These are phyloP conservation scores for Oreochromis grahami DNA, from an alignment of 2,797 vertebrate species.

Conservation along the genomic window DNA sequence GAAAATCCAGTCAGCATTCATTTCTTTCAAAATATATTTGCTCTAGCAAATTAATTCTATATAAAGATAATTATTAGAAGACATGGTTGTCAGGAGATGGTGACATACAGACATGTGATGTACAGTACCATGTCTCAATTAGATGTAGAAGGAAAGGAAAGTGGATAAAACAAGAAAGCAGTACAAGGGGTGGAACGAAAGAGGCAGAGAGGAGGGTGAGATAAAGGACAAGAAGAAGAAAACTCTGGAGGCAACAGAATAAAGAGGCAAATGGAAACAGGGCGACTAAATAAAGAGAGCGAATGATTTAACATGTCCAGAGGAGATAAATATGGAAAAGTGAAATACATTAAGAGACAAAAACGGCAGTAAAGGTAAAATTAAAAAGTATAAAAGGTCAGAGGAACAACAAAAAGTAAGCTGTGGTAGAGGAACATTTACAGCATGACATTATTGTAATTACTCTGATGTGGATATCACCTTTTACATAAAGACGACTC, in stretches of 20 bases:
- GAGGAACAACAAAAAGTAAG: neutral
- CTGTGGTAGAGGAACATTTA: neutral
- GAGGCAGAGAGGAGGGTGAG: neutral
- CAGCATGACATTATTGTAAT: fast-evolving
- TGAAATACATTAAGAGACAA: neutral
- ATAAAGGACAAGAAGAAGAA: constrained; percentile 7
- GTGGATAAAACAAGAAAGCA: neutral
- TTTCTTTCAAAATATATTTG: neutral
- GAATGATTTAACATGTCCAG: neutral
- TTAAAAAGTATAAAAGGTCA: neutral
- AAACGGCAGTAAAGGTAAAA: neutral
- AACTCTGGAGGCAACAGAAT: constrained; percentile 1
- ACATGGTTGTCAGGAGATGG: neutral
- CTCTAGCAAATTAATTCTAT: neutral
- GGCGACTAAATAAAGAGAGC: neutral
- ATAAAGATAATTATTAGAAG: neutral
- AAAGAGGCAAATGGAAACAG: neutral
- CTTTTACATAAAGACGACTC: neutral
- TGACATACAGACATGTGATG: neutral
- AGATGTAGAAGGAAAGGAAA: neutral
- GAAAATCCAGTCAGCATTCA: neutral
- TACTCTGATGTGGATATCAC: neutral
- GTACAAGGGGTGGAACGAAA: neutral
- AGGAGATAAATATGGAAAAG: constrained; percentile 1
- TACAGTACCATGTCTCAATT: neutral